A percentile compares a stretch with the other conserved stretches of the same genome.
These are phyloP conservation scores for Autographa pulchrina DNA, from an alignment of 2,888 invertebrate genomes.

Conservation along the genomic window DNA sequence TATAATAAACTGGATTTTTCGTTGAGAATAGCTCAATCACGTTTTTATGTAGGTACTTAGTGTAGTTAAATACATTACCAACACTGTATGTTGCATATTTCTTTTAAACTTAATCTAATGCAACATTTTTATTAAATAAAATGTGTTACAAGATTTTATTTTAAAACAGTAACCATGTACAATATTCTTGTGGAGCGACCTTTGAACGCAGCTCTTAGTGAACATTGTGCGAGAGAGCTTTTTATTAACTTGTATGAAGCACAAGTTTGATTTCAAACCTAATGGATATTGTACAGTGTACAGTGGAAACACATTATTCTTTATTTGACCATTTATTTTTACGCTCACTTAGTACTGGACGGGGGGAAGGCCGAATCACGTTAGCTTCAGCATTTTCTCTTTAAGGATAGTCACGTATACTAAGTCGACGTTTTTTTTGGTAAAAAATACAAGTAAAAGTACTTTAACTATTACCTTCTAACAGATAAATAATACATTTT, in stretches of 20 bases:
- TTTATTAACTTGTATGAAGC: neutral
- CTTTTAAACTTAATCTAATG: too few relatives aligned
- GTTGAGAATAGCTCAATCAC: too few relatives aligned
- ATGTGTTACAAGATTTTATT: neutral
- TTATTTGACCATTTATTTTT: neutral
- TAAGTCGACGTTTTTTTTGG: neutral
- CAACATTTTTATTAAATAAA: too few relatives aligned
- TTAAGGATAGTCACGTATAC: neutral
- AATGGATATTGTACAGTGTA: neutral
- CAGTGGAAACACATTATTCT: neutral
- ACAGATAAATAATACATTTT: too few relatives aligned
- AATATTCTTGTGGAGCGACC: neutral
- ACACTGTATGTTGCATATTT: too few relatives aligned
- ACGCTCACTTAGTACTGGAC: neutral
- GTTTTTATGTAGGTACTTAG: too few relatives aligned
- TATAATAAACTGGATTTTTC: too few relatives aligned
- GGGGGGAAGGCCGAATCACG: neutral
- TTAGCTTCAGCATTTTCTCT: neutral
- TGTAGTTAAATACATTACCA: too few relatives aligned
- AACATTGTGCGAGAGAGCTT: neutral
- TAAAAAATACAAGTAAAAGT: too few relatives aligned
- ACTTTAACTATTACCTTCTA: too few relatives aligned
- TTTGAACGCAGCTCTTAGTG: neutral
- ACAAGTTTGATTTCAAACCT: neutral
- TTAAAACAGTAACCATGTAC: constrained; percentile 1